Conservation (phyloP, 2,888 invertebrate genomes). For the Torymus aiolomorphi region DNA sequence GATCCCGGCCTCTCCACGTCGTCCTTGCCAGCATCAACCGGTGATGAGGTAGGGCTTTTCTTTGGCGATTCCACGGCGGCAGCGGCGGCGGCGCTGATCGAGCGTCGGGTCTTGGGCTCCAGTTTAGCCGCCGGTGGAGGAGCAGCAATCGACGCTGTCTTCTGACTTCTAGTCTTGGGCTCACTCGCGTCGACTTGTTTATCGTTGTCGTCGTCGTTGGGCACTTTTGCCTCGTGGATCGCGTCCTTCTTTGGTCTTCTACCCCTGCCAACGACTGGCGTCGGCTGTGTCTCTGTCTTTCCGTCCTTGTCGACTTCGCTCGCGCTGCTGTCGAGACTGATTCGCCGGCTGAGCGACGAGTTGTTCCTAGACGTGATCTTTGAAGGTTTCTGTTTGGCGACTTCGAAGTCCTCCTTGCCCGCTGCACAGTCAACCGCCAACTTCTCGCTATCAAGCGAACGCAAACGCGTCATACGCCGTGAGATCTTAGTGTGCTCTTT, state of each 20-base stretch:
- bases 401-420: conserved; percentile 5
- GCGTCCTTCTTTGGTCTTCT: conserved; percentile 57
- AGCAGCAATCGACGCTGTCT: background rate
- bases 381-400: conserved; percentile 32
- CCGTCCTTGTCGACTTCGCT: too few relatives aligned
- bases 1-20: conserved; percentile 47
- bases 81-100: background rate
- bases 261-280: conserved; percentile 40
- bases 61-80: conserved; percentile 24
- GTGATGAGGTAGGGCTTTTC: background rate
- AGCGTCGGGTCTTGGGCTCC: conserved; percentile 44
- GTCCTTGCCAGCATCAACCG: background rate
- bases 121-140: background rate
- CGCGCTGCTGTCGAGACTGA: conserved; percentile 36
- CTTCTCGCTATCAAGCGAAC: conserved; percentile 48
- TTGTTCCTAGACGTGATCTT: conserved; percentile 58
- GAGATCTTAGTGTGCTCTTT: conserved; percentile 51
- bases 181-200: conserved; percentile 9
- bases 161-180: conserved; percentile 37
- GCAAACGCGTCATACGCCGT: conserved; percentile 41
- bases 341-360: conserved; percentile 42
- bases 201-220: background rate
- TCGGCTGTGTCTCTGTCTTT: conserved; percentile 14
- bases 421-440: background rate
- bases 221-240: background rate